Base-by-base conservation (phyloP, 92 coral and sea anemone genomes). In the Zoanthus gigantus region DNA sequence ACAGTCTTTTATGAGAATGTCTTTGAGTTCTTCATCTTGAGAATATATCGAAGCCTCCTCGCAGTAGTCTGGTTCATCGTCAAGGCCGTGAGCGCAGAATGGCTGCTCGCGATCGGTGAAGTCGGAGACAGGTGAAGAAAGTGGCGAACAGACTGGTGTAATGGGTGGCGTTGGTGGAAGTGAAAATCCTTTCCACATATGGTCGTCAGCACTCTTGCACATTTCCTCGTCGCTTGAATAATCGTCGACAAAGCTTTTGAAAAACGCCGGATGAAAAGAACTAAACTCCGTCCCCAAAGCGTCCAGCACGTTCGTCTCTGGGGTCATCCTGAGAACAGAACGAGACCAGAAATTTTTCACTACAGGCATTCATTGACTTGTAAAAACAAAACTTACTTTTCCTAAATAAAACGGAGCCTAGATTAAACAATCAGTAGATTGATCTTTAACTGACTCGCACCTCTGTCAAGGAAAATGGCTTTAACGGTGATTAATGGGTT, bases 1-100 rank as follows among this genome's bases (percentile, higher is more conserved):
- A 85, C 99, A 97, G 87, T 97, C 99, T 83, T 94, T 97, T 57
- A 97, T 97, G 61, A 97, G 92, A 88, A 97, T 97, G 87, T 94
- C 96, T 74, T 94, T 95, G 72, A 97, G 93, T 88, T 97, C 97
- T 31, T 92, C 91, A 52, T 92, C 92, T 79, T 93, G 96, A 74
- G 92, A 93, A 60, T 95, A 95, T 73, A 95, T 91, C 16, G 98
- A 95, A 52, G 92, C 84, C 65, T 95, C 98, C 31, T 93, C 98
- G 52, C 83, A 88, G 50, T 86, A 53, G 44, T 88, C 90, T 23
- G 79, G 69, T 47, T 82, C 90, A 32, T 95, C 98, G 66, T 93
- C 98, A 57, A 90, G 91, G 28, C 92, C 75, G 31, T 94, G 96
- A 14, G 78, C 92, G 65, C 98, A 95, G 68, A 93, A 85, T 57